Evolutionary conservation across 2,797 vertebrate species (phyloP).

Genomic region (Avahi laniger): DNA sequence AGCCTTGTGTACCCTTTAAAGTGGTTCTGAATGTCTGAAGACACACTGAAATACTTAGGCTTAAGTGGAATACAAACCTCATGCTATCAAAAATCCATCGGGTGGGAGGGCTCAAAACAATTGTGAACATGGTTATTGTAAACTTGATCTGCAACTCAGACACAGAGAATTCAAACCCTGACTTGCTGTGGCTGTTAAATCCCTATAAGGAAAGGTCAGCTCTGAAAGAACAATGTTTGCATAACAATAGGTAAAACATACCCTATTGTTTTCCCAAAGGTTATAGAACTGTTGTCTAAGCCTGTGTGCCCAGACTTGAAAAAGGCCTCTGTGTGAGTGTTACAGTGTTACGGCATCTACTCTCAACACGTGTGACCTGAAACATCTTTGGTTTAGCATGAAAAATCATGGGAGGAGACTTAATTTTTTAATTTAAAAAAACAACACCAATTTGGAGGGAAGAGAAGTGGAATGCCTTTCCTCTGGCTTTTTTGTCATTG

Average conservation of each 20-base stretch:
- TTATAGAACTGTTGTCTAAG: neutral
- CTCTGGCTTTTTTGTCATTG: neutral
- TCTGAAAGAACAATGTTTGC: neutral
- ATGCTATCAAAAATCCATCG: neutral
- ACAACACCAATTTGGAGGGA: neutral
- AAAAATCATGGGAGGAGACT: neutral
- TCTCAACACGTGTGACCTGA: neutral
- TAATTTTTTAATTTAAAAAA: neutral
- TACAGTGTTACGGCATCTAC: neutral
- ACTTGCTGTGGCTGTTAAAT: neutral
- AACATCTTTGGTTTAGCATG: neutral
- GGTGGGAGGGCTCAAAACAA: neutral
- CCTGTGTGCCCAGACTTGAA: neutral
- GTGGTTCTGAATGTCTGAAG: conserved; percentile 28
- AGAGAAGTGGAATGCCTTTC: neutral
- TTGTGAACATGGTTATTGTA: neutral
- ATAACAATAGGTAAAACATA: neutral
- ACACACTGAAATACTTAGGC: neutral
- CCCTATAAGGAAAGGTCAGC: neutral
- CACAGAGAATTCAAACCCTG: neutral
- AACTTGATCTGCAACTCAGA: neutral
- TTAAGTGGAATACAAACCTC: neutral
- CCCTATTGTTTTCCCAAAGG: neutral
- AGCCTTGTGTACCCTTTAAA: conserved; percentile 3
- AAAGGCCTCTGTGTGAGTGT: neutral